Evolutionary conservation across 2,888 invertebrate species (phyloP).

Genomic region (Clunio marinus): DNA sequence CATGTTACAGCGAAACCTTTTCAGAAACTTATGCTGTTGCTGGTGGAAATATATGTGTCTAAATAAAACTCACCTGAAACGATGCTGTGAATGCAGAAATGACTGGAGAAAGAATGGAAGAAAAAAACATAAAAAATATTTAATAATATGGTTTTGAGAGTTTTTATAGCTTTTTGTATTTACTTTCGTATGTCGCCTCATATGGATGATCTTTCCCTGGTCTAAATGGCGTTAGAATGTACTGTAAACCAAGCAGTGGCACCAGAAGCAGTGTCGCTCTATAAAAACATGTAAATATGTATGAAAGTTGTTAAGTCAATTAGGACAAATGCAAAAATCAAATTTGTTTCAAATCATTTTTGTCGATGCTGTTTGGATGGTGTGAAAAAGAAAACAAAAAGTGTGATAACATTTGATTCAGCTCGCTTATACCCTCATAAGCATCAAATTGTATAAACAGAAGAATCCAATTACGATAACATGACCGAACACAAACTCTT

Average conservation of each 20-base stretch:
- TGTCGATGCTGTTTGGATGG: too few species aligned
- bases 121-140: neutral
- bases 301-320: constrained; percentile 9
- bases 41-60: neutral
- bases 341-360: too few species aligned
- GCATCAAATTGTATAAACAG: too few species aligned
- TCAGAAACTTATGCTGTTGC: neutral
- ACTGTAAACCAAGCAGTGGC: constrained; percentile 86
- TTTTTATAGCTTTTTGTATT: neutral
- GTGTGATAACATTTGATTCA: too few species aligned
- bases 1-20: too few species aligned
- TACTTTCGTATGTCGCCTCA: constrained; percentile 69
- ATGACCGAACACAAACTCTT: neutral
- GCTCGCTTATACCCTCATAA: too few species aligned
- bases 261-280: constrained; percentile 85
- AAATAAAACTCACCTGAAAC: constrained; percentile 64
- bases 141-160: neutral
- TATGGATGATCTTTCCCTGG: constrained; percentile 65
- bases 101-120: constrained; percentile 48
- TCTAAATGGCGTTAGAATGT: constrained; percentile 80
- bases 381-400: too few species aligned
- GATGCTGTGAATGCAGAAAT: constrained; percentile 82
- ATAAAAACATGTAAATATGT: neutral
- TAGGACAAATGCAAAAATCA: neutral
- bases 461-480: neutral